Evolutionary conservation across 2,888 invertebrate genomes (phyloP).

Genomic region (Aelia acuminata): DNA sequence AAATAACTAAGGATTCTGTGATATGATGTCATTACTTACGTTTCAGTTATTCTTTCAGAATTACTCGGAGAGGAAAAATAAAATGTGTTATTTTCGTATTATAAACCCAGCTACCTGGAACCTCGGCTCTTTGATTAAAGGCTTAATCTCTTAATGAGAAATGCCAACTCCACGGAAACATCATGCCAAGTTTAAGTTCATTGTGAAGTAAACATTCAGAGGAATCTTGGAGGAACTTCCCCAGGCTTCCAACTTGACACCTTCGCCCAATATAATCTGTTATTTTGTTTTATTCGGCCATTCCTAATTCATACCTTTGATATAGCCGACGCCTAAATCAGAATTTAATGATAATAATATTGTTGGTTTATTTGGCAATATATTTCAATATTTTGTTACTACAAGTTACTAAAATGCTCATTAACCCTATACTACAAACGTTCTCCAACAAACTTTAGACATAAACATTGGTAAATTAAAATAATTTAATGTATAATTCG

Average conservation of each 20-base stretch:
- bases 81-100: conserved; percentile 7
- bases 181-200: conserved; percentile 40
- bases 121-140: conserved; percentile 32
- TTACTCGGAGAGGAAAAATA: not conserved
- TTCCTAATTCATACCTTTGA: not conserved
- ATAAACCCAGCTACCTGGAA: conserved; percentile 23
- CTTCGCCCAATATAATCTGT: not conserved
- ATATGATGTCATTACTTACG: not conserved
- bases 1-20: no score
- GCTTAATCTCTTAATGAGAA: conserved; percentile 47
- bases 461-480: no score
- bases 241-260: not conserved
- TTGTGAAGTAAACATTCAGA: conserved; percentile 48
- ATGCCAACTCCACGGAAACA: conserved; percentile 32
- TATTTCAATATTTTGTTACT: no score
- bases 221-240: not conserved
- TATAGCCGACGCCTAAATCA: not conserved
- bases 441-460: no score
- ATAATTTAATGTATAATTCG: no score
- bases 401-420: no score
- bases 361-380: no score
- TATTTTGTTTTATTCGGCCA: conserved; percentile 11
- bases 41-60: not conserved
- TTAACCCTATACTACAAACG: no score
- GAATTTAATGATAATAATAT: not conserved